Conservation (phyloP, 2,888 invertebrate genomes). For the Nephrotoma guestfalica region DNA sequence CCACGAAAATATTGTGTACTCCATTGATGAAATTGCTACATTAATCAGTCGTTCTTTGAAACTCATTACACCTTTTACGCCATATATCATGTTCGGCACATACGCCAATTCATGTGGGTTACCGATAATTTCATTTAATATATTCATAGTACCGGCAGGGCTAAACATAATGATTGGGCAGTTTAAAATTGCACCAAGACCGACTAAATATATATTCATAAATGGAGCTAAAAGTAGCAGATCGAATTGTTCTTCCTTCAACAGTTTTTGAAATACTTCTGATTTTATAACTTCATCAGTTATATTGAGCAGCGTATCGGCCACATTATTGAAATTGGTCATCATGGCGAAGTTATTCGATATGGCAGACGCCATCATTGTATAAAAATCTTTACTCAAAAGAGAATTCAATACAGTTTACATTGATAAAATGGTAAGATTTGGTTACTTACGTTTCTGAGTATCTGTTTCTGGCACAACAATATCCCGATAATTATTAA, state of each 20-base stretch:
- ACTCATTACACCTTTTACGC: slow-evolving; percentile 8
- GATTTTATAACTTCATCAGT: background rate
- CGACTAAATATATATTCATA: slow-evolving; percentile 18
- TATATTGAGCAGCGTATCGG: background rate
- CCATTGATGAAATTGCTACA: background rate
- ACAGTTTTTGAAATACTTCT: background rate
- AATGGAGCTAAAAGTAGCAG: slow-evolving; percentile 14
- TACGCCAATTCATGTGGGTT: slow-evolving; percentile 10
- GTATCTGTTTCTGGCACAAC: background rate
- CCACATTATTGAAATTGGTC: no score
- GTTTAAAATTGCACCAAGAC: slow-evolving; percentile 21
- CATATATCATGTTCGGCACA: slow-evolving; percentile 14
- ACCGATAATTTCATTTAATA: slow-evolving; percentile 30
- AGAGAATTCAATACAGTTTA: no score
- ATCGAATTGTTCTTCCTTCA: background rate
- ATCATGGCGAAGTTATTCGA: no score
- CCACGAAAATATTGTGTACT: background rate
- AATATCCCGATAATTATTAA: background rate
- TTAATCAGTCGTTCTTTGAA: background rate
- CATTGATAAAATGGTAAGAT: background rate
- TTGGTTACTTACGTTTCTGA: background rate
- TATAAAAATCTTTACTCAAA: no score
- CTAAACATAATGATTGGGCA: slow-evolving; percentile 23
- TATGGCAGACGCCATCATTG: no score
- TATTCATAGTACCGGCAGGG: slow-evolving; percentile 31